Conservation (phyloP, 2,888 invertebrate species). For the Steinernema carpocapsae region DNA sequence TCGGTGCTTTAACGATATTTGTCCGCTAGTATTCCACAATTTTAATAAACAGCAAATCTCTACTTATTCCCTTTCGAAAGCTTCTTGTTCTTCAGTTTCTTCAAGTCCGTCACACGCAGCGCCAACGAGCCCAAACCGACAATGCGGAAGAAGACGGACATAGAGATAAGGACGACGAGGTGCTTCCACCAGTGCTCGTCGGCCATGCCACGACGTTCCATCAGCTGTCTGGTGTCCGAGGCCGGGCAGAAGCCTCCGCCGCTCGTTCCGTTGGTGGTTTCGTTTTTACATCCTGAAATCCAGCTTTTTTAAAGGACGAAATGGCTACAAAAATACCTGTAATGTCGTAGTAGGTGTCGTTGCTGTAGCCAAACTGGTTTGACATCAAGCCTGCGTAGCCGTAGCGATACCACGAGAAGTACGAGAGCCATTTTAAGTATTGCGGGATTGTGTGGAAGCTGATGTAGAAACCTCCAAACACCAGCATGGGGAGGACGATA, state of each 20-base stretch:
- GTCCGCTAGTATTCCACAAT: too few species aligned
- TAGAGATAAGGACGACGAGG: constrained; percentile 45
- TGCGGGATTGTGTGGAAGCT: constrained; percentile 52
- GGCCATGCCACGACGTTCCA: constrained; percentile 49
- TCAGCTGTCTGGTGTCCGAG: constrained; percentile 42
- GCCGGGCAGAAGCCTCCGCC: too few species aligned
- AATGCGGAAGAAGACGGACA: constrained; percentile 50
- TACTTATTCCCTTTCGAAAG: too few species aligned
- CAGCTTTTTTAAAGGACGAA: neutral
- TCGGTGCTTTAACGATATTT: neutral
- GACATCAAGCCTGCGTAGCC: constrained; percentile 59
- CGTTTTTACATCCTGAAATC: constrained; percentile 11
- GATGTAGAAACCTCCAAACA: constrained; percentile 60
- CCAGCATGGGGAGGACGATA: constrained; percentile 58
- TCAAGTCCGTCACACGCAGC: constrained; percentile 36
- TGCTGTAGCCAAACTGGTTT: too few species aligned
- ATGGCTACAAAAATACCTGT: neutral
- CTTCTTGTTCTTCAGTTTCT: neutral
- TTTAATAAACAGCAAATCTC: too few species aligned
- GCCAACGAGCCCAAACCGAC: constrained; percentile 51
- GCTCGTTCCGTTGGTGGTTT: constrained; percentile 1
- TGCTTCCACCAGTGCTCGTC: constrained; percentile 41
- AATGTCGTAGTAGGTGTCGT: too few species aligned
- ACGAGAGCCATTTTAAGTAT: constrained; percentile 51
- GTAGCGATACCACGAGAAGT: constrained; percentile 61